Conservation (phyloP, 2,888 invertebrate genomes). For the Liopterus haemorrhoidalis region DNA sequence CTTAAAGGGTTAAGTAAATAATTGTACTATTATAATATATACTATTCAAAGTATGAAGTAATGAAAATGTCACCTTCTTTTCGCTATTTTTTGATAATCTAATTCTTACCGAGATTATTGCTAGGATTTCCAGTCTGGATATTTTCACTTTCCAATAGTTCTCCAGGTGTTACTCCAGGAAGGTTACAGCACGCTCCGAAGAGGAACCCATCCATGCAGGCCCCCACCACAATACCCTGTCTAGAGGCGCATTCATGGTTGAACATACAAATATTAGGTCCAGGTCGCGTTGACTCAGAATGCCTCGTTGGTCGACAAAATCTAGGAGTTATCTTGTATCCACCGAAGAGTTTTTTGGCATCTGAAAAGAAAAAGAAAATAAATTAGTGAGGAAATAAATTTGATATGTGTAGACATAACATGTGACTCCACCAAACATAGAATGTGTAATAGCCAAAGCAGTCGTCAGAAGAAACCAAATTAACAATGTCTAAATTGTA, state of each 20-base stretch:
- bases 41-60: too few relatives aligned
- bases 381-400: not conserved
- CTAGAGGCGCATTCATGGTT: constrained; percentile 80
- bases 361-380: constrained; percentile 40
- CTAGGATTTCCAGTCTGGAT: constrained; percentile 30
- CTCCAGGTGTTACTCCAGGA: constrained; percentile 46
- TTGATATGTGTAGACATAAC: too few relatives aligned
- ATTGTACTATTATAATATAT: too few relatives aligned
- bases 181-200: constrained; percentile 87
- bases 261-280: constrained; percentile 85
- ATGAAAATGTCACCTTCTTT: too few relatives aligned
- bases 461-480: too few relatives aligned
- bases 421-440: too few relatives aligned
- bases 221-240: constrained; percentile 77
- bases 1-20: too few relatives aligned
- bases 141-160: constrained; percentile 35
- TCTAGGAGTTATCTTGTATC: constrained; percentile 78
- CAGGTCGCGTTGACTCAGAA: constrained; percentile 54
- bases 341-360: constrained; percentile 71
- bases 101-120: constrained; percentile 33
- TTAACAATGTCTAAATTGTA: too few relatives aligned
- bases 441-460: too few relatives aligned
- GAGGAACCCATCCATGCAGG: constrained; percentile 89
- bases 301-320: constrained; percentile 68
- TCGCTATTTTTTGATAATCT: too few relatives aligned